phyloP scores from a whole-genome alignment of 2,888 invertebrate genomes.

The Aleiodes leptofemur region DNA sequence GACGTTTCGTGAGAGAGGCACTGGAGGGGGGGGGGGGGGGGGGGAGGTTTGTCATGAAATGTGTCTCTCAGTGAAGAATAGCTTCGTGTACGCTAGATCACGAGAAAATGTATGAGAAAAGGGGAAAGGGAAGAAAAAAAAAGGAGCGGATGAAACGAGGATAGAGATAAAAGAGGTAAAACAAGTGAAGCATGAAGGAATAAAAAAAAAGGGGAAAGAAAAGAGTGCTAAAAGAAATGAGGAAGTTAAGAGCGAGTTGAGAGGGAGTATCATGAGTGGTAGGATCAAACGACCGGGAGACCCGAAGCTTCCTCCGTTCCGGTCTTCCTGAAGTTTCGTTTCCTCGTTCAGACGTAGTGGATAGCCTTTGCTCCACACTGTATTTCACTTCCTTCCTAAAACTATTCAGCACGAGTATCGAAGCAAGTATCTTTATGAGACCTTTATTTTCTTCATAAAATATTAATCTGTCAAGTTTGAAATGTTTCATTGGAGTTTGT shows the following conservation, averaged over 20 bases:
- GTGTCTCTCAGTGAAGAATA: not conserved
- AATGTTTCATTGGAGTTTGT: too few species aligned
- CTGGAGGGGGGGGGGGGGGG: not conserved
- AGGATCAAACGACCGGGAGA: slow-evolving; percentile 48
- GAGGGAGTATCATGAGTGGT: slow-evolving; percentile 29
- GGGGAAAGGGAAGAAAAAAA: not conserved
- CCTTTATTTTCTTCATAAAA: slow-evolving; percentile 18
- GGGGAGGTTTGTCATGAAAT: slow-evolving; percentile 8
- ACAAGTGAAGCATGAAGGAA: slow-evolving; percentile 7
- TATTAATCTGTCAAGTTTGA: slow-evolving; percentile 27
- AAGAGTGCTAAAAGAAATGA: slow-evolving; percentile 31
- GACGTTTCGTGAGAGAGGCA: slow-evolving; percentile 12
- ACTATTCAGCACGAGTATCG: slow-evolving; percentile 30
- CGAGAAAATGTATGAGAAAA: slow-evolving; percentile 14
- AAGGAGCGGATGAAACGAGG: slow-evolving; percentile 1
- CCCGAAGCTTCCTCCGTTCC: slow-evolving; percentile 35
- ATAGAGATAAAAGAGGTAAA: slow-evolving; percentile 19
- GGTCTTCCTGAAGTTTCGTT: slow-evolving; percentile 46
- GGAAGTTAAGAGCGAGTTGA: slow-evolving; percentile 33
- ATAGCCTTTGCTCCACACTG: slow-evolving; percentile 31
- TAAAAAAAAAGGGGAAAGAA: slow-evolving; percentile 5
- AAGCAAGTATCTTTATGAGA: not conserved
- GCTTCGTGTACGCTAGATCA: slow-evolving; percentile 1
- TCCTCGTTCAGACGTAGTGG: slow-evolving; percentile 22
- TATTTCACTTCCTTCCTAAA: slow-evolving; percentile 22